Conservation (phyloP, 2,888 invertebrate genomes). For the Pristionchus arcanus region DNA sequence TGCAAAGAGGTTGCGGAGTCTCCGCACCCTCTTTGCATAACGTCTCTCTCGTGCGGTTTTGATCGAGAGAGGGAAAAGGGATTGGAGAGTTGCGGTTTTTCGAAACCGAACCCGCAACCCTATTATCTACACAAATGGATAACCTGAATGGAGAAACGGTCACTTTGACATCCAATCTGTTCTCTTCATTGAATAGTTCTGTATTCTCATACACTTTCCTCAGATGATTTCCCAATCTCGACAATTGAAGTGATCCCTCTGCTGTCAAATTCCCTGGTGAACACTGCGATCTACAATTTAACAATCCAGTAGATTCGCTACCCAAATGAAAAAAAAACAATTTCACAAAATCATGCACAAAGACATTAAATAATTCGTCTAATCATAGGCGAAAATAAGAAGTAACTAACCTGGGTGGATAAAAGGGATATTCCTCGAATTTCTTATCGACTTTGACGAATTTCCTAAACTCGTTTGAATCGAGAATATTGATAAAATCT, state of each 20-base stretch:
- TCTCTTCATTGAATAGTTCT: slow-evolving; percentile 56
- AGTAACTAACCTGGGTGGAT: slow-evolving; percentile 21
- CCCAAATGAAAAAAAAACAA: too few species aligned
- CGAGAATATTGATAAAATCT: not conserved
- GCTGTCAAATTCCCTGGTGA: slow-evolving; percentile 86
- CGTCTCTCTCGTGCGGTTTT: too few species aligned
- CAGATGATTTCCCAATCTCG: slow-evolving; percentile 87
- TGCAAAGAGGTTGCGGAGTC: too few species aligned
- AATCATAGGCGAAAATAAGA: not conserved
- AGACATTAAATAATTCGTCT: too few species aligned
- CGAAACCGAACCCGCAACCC: too few species aligned
- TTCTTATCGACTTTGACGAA: slow-evolving; percentile 36
- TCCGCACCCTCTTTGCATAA: too few species aligned
- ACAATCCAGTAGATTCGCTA: too few species aligned
- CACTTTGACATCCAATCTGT: slow-evolving; percentile 11
- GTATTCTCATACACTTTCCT: slow-evolving; percentile 79
- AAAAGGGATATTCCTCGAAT: not conserved
- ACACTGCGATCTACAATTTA: slow-evolving; percentile 66
- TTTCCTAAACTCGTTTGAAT: not conserved
- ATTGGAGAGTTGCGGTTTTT: too few species aligned
- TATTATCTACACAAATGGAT: not conserved
- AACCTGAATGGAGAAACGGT: slow-evolving; percentile 8
- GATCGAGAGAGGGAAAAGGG: too few species aligned
- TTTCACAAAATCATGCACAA: too few species aligned
- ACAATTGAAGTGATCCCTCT: slow-evolving; percentile 88